Conservation (phyloP, 2,113 vertebrate species). For the Paramisgurnus dabryanus region DNA sequence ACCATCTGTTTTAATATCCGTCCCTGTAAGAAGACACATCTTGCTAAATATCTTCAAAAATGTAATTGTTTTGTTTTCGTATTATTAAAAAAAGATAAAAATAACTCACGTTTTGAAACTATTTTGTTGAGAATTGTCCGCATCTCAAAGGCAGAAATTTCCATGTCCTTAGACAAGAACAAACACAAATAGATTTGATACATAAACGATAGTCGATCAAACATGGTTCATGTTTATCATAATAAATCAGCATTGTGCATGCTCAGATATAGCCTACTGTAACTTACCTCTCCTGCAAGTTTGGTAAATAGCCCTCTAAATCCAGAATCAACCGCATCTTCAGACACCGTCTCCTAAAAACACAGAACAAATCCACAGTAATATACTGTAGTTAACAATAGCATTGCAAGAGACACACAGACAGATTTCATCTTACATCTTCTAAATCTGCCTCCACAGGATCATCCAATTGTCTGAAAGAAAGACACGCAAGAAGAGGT, state of each 20-base stretch:
- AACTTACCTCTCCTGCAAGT: constrained; percentile 69
- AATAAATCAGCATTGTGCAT: neutral
- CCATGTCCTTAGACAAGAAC: constrained; percentile 73
- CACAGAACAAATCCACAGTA: constrained; percentile 7
- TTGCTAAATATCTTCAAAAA: neutral
- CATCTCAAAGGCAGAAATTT: constrained; percentile 77
- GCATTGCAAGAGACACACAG: neutral
- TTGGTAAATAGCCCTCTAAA: constrained; percentile 69
- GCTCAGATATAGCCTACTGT: constrained; percentile 51
- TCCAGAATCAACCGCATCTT: constrained; percentile 61
- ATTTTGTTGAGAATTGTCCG: constrained; percentile 74
- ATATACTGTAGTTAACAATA: neutral
- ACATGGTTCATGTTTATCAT: neutral
- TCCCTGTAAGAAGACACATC: constrained; percentile 68
- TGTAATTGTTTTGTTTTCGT: constrained; percentile 63
- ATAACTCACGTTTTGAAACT: constrained; percentile 74
- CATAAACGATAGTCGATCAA: neutral
- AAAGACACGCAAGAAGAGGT: neutral
- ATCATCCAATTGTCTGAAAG: constrained; percentile 76
- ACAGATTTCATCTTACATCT: constrained; percentile 67
- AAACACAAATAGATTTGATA: neutral
- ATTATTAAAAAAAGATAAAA: neutral
- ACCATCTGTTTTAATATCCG: constrained; percentile 89
- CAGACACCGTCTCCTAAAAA: constrained; percentile 63
- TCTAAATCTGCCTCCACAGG: constrained; percentile 73